Base-by-base conservation (phyloP, 2,888 invertebrate species). In the Drosophila leonis region DNA sequence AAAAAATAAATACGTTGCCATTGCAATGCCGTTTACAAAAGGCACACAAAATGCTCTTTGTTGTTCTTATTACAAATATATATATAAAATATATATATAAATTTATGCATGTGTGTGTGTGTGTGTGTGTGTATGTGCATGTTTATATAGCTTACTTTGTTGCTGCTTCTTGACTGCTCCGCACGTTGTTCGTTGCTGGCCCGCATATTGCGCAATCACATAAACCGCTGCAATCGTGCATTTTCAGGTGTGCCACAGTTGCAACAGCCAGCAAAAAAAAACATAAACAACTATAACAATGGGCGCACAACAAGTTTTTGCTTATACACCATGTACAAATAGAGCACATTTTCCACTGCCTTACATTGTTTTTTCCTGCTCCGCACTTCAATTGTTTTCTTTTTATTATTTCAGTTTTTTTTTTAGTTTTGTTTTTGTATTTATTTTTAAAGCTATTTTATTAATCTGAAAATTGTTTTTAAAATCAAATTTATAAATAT, bases 171-270 rank as follows among this genome's bases (percentile, higher is more conserved):
- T 69, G 65, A 35, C 44, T 56, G 35, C 48, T 41, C 77, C 66
- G 72, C 69, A 29, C 61, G 37, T 49, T 54, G 68, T 59, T 52
- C 41, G 61, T 46, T 49, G 48, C 24, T 69, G 59, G 52, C 51
- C 69, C 42, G 69, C 75, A 72, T 78, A 60, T 73, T 78, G 77
- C 78, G 70, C 80, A 78, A 78, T 73, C 71, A 59, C 39, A 63
- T 78, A 62, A 74, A 74, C 73, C 56, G 80, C 68, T 62, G 65
- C 88, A 85, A 88, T 88, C 77, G 71, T 73, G 66, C 69, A 77
- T 66, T 73, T 82, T 77, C 88, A 88, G 88, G 88, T 83, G 83
- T 52, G 60, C 88, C 87, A 62, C 78, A 69, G 48, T 27, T 12
- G 54, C 54, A 49, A 33, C 49, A 65, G 13, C 29, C 48, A n/a